Evolutionary conservation across 1,140 invertebrate species (phyloP), one percentile per base, ranked within the genome.

Genomic region (Euborellia annulipes): DNA sequence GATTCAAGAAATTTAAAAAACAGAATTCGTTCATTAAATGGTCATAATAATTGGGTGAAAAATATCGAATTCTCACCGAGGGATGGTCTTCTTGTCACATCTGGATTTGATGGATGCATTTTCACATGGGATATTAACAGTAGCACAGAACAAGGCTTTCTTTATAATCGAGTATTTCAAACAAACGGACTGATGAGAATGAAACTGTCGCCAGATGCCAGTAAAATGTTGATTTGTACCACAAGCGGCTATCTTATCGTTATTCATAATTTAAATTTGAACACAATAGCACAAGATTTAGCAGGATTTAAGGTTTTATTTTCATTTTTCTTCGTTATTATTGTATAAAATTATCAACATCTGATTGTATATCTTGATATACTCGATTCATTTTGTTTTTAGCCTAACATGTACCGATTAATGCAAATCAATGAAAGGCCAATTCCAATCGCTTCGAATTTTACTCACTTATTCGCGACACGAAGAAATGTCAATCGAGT

Each of bases 31-130:
- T 79, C 78, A 2, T 67, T 94, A 0, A 70, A 78, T 45, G 90
- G 90, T 8, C 90, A 95, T 63, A 82, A 84, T 0, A 91, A 91
- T 65, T 94, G 90, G 90, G 91, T 94, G 6, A 94, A 95, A 65
- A 94, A 92, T 62, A 91, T 95, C 49, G 90, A 95, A 59, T 94
- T 88, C 60, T 88, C 85, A 38, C 72, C 78, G n/a, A 78, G 76
- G 52, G 82, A 88, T 56, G 81, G 86, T 45, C 66, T 90, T 3
- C 68, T 95, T 18, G 75, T 94, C 2, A 91, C 87, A 2, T 92
- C 88, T 27, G 88, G 87, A 4, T 85, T 94, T 63, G 90, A 94
- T 65, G 89, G 90, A 13, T 85, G 81, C 52, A 88, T 95, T 61
- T 90, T 85, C 56, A 85, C 86, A 2, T 95, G 91, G 91, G 86